These are phyloP conservation scores for Ciconia boyciana DNA, from an alignment of 2,113 vertebrate genomes.

Conservation along the genomic window DNA sequence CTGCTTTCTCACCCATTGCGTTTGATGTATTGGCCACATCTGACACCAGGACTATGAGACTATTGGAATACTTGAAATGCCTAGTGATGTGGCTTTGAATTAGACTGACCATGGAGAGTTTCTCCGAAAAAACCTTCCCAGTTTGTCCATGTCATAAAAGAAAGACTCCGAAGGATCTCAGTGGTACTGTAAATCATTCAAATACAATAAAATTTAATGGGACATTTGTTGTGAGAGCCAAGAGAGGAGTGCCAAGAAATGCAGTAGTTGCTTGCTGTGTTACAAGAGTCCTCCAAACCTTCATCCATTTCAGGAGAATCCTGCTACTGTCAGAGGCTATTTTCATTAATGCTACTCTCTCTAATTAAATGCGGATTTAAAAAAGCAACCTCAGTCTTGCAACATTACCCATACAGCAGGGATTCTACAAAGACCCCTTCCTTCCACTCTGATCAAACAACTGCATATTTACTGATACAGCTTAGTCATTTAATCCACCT, in stretches of 20 bases:
- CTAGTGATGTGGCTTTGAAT: not conserved
- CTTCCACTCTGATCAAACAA: not conserved
- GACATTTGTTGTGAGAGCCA: not conserved
- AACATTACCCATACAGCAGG: not conserved
- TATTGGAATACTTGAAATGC: not conserved
- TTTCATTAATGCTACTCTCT: slow-evolving; percentile 9
- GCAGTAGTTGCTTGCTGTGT: not conserved
- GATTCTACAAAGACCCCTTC: not conserved
- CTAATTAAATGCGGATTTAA: slow-evolving; percentile 11
- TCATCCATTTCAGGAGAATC: not conserved
- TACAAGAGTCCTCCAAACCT: not conserved
- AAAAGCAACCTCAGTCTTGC: not conserved
- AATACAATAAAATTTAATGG: not conserved
- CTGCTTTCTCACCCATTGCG: not conserved
- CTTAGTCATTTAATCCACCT: slow-evolving; percentile 18
- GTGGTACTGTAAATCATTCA: not conserved
- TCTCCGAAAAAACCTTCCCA: not conserved
- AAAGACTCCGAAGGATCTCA: not conserved
- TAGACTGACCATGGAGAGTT: not conserved
- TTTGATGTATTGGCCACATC: not conserved
- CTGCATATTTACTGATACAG: not conserved
- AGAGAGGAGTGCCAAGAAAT: not conserved
- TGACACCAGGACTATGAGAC: not conserved
- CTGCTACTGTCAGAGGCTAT: not conserved
- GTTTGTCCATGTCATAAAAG: not conserved